Evolutionary conservation across 2,113 vertebrate genomes (phyloP).

Genomic region (Gadus macrocephalus): DNA sequence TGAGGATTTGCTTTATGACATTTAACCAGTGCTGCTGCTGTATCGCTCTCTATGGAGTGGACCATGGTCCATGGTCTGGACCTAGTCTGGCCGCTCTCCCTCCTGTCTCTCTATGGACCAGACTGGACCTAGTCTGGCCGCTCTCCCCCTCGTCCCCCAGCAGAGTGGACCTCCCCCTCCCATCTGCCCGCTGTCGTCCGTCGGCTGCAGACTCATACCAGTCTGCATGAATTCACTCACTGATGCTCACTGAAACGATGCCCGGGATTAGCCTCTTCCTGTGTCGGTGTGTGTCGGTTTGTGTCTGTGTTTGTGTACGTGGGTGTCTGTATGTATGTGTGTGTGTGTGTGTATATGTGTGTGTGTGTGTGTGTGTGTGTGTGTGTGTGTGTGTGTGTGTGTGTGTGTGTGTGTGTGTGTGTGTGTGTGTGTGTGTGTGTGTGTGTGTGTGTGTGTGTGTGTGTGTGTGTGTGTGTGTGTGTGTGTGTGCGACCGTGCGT

Average conservation of each 20-base stretch:
- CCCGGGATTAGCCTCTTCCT: conserved; percentile 45
- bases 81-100: not conserved
- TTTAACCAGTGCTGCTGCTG: too few relatives aligned
- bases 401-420: not conserved
- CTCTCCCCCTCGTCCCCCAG: not conserved
- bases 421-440: not conserved
- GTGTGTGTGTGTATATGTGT: not conserved
- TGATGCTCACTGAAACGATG: conserved; percentile 59
- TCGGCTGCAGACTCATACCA: conserved; percentile 61
- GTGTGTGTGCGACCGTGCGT: too few relatives aligned
- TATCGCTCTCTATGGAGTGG: too few relatives aligned
- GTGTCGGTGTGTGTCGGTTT: not conserved
- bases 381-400: too few relatives aligned
- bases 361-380: too few relatives aligned
- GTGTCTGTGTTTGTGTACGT: conserved; percentile 6
- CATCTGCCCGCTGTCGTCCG: conserved; percentile 38
- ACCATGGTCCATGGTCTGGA: too few relatives aligned
- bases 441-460: too few relatives aligned
- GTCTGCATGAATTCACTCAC: conserved; percentile 69
- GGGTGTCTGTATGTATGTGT: not conserved
- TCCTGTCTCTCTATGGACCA: not conserved
- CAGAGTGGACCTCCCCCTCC: conserved; percentile 22
- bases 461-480: too few relatives aligned
- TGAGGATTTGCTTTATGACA: too few relatives aligned
- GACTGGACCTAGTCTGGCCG: too few relatives aligned